Evolutionary conservation across 1,140 invertebrate species (phyloP).

Genomic region (Trichonephila clavata): DNA sequence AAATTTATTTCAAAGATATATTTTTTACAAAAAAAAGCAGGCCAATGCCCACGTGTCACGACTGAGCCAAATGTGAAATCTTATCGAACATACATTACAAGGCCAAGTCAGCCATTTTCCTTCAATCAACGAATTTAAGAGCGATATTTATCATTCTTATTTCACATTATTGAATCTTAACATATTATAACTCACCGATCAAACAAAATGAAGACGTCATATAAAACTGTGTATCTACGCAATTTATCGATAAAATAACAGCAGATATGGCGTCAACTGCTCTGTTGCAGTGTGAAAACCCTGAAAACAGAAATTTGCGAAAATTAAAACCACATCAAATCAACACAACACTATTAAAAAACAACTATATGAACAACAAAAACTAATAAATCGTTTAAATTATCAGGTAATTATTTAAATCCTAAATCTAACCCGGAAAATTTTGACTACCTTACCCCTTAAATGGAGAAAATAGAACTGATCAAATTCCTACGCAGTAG

Average conservation of each 20-base stretch:
- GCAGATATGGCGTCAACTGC: constrained; percentile 75
- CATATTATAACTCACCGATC: constrained; percentile 69
- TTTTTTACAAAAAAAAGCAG: background rate
- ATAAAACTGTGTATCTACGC: constrained; percentile 77
- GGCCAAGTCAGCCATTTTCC: constrained; percentile 59
- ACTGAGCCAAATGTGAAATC: constrained; percentile 15
- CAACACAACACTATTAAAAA: background rate
- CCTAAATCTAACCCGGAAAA: constrained; percentile 1
- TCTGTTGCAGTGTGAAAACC: constrained; percentile 61
- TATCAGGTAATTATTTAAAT: background rate
- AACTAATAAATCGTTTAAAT: background rate
- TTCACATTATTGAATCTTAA: background rate
- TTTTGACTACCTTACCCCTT: constrained; percentile 56
- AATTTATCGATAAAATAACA: constrained; percentile 76
- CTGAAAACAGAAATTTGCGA: constrained; percentile 44
- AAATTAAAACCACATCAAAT: background rate
- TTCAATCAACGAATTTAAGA: background rate
- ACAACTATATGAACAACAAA: background rate
- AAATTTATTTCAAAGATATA: background rate
- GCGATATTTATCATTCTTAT: background rate
- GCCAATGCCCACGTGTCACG: constrained; percentile 34
- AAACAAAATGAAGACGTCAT: constrained; percentile 77
- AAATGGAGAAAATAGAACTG: constrained; percentile 72
- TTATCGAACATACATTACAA: constrained; percentile 42
- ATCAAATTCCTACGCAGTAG: constrained; percentile 68